Evolutionary conservation across 2,888 invertebrate species (phyloP).

Genomic region (Nezara viridula): DNA sequence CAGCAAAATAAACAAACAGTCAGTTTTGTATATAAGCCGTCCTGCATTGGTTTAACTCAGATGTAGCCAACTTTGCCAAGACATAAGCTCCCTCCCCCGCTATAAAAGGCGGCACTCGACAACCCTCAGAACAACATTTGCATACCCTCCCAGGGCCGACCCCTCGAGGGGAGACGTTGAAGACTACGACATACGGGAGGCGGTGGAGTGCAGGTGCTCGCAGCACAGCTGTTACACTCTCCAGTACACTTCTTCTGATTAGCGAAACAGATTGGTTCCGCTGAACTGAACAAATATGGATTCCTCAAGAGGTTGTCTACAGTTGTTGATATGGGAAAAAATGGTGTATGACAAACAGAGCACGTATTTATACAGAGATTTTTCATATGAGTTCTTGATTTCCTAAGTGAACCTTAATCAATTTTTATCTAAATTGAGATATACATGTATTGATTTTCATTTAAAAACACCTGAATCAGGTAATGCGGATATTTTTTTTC

Average conservation of each 20-base stretch:
- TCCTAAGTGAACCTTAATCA: no score
- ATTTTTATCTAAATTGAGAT: no score
- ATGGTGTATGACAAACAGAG: neutral
- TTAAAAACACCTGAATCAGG: no score
- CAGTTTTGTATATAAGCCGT: neutral
- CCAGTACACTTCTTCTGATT: constrained; percentile 37
- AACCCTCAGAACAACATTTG: constrained; percentile 26
- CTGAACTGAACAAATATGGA: neutral
- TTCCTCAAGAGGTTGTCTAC: neutral
- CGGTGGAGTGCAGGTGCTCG: constrained; percentile 38
- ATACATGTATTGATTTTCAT: no score
- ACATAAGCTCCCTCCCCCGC: constrained; percentile 36
- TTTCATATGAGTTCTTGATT: no score
- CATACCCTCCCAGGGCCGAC: constrained; percentile 30
- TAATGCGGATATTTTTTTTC: no score
- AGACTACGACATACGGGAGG: constrained; percentile 47
- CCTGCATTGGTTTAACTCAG: constrained; percentile 27
- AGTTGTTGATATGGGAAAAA: neutral
- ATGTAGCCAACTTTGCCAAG: neutral
- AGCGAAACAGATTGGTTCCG: constrained; percentile 41
- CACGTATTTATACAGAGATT: neutral
- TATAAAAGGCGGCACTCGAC: constrained; percentile 1
- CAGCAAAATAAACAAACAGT: neutral
- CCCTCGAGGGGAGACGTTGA: neutral
- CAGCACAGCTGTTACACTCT: constrained; percentile 18